Base-by-base conservation (phyloP, 1,140 invertebrate genomes). In the Tetragonula clypearis region DNA sequence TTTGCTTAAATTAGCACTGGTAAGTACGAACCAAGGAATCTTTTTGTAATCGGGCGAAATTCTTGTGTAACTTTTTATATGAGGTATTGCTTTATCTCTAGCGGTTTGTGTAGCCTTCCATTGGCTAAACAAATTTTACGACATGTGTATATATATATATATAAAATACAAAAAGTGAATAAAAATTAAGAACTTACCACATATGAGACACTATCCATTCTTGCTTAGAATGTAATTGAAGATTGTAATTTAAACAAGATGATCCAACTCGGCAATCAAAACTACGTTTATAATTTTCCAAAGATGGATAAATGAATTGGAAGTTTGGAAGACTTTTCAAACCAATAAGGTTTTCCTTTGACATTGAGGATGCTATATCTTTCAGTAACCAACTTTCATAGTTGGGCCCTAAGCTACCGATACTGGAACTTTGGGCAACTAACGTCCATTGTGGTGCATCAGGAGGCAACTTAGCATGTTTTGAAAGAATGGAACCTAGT, bases 1-100 rank as follows among this genome's bases (percentile, higher is more conserved):
- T 95, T 99, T 99, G 21, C 98, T 99, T 14, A 99, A 93, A 95
- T 99, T 99, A 0, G 98, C 98, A 90, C 98, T 99, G 0, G 98
- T 99, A 0, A 99, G 94, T 1, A 98, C 94, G 92, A 98, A 99
- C 97, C 97, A 98, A 85, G 96, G 97, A 85, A 96, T 95, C 92
- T 96, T 94, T 74, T 95, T 95, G 71, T 94, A 92, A 95, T 96
- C 97, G 84, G 95, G 97, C 1, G 97, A 97, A 4, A 97, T 92
- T 66, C 98, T 96, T 0, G 96, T 96, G 93, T 99, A 99, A 0
- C 97, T 97, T 94, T 99, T 99, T 72, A 99, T 98, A 92, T 99
- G 99, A 11, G 99, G 99, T 96, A 98, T 98, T 2, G 98, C 98
- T 87, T 96, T 94, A 68, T 96, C 96, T 82, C 99, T 95, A 66